Conservation (phyloP, 2,888 invertebrate species). For the Therioaphis trifolii region DNA sequence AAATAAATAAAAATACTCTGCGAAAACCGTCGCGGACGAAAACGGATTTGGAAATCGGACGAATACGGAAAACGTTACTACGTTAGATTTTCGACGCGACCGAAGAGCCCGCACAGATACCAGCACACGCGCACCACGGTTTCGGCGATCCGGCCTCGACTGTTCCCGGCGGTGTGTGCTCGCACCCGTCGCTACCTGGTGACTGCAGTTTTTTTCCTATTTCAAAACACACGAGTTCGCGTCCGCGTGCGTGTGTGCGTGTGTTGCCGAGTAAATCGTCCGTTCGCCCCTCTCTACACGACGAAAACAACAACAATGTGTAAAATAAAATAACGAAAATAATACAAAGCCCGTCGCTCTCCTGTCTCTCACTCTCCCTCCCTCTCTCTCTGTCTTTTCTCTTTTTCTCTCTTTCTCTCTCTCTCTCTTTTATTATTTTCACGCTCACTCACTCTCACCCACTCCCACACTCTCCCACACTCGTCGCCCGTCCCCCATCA, state of each 20-base stretch:
- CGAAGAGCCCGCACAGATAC: too few relatives aligned
- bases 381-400: not conserved
- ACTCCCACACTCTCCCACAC: not conserved
- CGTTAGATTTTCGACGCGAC: too few relatives aligned
- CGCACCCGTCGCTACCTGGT: conserved; percentile 31
- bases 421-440: not conserved
- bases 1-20: too few relatives aligned
- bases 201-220: conserved; percentile 15
- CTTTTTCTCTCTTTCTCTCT: not conserved
- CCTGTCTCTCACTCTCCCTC: not conserved
- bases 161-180: not conserved
- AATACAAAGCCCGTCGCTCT: not conserved
- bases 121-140: not conserved
- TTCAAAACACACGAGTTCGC: not conserved
- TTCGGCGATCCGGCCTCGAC: not conserved
- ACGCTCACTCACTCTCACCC: not conserved
- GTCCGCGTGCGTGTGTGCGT: conserved; percentile 24
- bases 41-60: not conserved
- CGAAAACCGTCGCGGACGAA: not conserved
- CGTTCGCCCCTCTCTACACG: conserved; percentile 1
- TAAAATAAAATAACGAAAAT: too few relatives aligned
- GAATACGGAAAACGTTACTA: too few relatives aligned
- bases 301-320: too few relatives aligned
- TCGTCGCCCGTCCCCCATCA: not conserved
- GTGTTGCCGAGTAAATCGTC: not conserved